Base-by-base conservation (phyloP, 2,113 vertebrate genomes). In the Numida meleagris region DNA sequence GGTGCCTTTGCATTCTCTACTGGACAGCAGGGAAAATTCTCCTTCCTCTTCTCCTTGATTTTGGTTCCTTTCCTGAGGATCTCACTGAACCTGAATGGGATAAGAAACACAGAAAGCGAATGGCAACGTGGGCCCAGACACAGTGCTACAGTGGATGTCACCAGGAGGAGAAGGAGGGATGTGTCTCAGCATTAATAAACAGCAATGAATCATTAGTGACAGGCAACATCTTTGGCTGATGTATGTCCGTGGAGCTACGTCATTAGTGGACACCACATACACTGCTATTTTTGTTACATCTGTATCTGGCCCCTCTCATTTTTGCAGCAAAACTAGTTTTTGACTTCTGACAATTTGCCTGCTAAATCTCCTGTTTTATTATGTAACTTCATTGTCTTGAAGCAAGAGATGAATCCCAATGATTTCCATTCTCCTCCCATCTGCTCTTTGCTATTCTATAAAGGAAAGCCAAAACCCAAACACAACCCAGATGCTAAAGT, bases 381-480 rank as follows among this genome's bases (percentile, higher is more conserved):
- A 57, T 40, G 88, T 70, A 70, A 91, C 59, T 45, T 73, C 40
- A 33, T 50, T 90, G 72, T 86, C 83, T 80, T 45, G 53, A 50
- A 88, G 81, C 40, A 73, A 33, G 73, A 65, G 63, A 80, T 48
- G 81, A 73, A 73, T 65, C 94, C 81, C 80, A 73, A 14, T 1
- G 73, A 62, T 74, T 57, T 68, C 61, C 4, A 1, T 61, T 61
- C 84, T 83, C 63, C 59, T 90, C 76, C 75, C 67, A 72, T 72
- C 81, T 81, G 81, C 67, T 46, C 4, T 73, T 88, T 83, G 87
- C 48, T 66, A 0, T 43, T 66, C 66, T 88, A 0, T 51, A 57
- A 36, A 13, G 27, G 68, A 74, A 90, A 94, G 65, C 78, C 75
- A 91, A 93, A 81, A 85, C 24, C 78, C 72, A 91, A 87, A 91